These are phyloP conservation scores for Pseudanteris insignis DNA, from an alignment of 2,888 invertebrate species.

Conservation along the genomic window DNA sequence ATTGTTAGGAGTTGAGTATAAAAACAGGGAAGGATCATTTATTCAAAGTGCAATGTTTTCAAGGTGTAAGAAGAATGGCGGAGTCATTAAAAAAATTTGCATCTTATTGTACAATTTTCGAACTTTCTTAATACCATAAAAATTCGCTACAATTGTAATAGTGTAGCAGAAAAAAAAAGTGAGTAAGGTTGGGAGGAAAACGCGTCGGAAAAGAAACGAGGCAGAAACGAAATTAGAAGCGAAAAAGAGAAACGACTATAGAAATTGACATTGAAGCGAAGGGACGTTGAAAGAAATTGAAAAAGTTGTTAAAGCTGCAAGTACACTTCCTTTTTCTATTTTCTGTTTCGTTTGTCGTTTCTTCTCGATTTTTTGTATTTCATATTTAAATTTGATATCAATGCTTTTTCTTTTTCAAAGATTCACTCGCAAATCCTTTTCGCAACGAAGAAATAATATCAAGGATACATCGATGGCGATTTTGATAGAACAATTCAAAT, in stretches of 20 bases:
- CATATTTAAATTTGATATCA: constrained; percentile 37
- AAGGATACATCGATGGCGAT: constrained; percentile 14
- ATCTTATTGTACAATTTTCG: constrained; percentile 10
- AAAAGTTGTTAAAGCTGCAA: constrained; percentile 38
- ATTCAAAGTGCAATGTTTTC: constrained; percentile 1
- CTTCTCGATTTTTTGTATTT: constrained; percentile 23
- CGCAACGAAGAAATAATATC: constrained; percentile 1
- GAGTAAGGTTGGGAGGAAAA: constrained; percentile 22
- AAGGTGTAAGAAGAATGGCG: not conserved
- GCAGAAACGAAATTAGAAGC: constrained; percentile 40
- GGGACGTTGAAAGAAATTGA: constrained; percentile 40
- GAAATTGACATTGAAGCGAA: constrained; percentile 40
- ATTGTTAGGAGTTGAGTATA: constrained; percentile 2
- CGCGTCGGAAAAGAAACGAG: constrained; percentile 19
- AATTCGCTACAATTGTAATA: constrained; percentile 22
- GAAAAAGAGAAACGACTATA: constrained; percentile 32
- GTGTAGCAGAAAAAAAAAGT: constrained; percentile 11
- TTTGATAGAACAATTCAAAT: no score
- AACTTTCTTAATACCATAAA: constrained; percentile 25
- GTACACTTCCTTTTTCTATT: constrained; percentile 29
- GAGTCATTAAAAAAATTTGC: constrained; percentile 3
- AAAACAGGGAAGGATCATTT: not conserved
- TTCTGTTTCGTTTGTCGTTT: constrained; percentile 22
- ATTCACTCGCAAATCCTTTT: not conserved
- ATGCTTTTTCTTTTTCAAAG: constrained; percentile 25